A percentile compares a stretch with the other conserved stretches of the same genome.
Evolutionary conservation across 2,113 vertebrate species (phyloP).

Genomic region (Machaerirhynchus nigripectus): DNA sequence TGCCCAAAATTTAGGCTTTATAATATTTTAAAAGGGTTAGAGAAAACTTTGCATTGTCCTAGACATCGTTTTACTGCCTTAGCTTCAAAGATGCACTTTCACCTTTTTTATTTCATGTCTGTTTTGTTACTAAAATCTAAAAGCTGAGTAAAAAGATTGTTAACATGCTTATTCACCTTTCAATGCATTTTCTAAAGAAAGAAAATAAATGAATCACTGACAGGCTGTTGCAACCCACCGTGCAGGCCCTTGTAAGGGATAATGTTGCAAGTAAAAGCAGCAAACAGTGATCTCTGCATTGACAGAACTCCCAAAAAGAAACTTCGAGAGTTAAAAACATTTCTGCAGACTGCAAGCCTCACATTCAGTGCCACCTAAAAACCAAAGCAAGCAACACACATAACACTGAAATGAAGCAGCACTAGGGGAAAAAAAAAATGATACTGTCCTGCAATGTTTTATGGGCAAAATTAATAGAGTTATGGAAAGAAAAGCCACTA

Average conservation of each 20-base stretch:
- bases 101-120: neutral
- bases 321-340: neutral
- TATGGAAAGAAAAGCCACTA: neutral
- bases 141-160: neutral
- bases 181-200: neutral
- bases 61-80: neutral
- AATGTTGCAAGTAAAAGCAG: neutral
- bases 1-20: neutral
- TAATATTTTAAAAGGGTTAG: neutral
- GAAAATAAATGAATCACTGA: neutral
- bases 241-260: neutral
- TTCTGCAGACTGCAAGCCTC: neutral
- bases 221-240: neutral
- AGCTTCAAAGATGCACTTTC: neutral
- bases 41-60: neutral
- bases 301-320: neutral
- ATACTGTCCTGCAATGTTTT: neutral
- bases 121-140: neutral
- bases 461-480: neutral
- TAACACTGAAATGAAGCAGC: neutral
- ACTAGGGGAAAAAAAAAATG: neutral
- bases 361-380: neutral
- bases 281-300: neutral
- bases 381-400: neutral
- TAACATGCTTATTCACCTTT: neutral